Percentiles rank a stretch among this genome's conserved stretches.
These are phyloP conservation scores for Cylas formicarius DNA, from an alignment of 1,140 invertebrate genomes.

Conservation along the genomic window DNA sequence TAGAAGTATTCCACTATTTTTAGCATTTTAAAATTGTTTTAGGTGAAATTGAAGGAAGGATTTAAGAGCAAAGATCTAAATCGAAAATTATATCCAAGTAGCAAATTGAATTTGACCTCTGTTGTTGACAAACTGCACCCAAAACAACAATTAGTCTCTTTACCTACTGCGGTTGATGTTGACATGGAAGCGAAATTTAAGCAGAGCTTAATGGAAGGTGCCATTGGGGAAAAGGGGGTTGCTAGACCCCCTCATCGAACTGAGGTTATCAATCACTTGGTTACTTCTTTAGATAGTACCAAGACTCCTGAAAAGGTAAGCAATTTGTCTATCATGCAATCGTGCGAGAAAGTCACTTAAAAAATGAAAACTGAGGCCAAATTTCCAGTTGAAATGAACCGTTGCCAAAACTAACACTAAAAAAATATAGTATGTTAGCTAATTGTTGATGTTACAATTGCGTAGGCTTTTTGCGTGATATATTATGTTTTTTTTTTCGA, in stretches of 20 bases:
- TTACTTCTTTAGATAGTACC: slow-evolving; percentile 9
- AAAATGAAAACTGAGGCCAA: no score
- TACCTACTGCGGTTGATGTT: slow-evolving; percentile 37
- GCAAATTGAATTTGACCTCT: slow-evolving; percentile 5
- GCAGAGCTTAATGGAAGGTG: slow-evolving; percentile 50
- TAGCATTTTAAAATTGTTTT: no score
- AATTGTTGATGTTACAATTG: no score
- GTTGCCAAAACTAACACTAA: no score
- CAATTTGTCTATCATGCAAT: not conserved
- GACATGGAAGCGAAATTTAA: slow-evolving; percentile 57
- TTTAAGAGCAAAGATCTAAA: slow-evolving; percentile 43
- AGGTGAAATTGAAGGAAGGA: slow-evolving; percentile 34
- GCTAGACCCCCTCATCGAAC: slow-evolving; percentile 33
- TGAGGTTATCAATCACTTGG: slow-evolving; percentile 24
- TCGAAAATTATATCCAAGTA: slow-evolving; percentile 40
- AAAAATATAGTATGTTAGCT: no score
- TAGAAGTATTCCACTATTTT: not conserved
- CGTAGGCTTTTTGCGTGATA: no score
- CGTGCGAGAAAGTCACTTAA: no score
- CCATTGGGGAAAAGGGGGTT: slow-evolving; percentile 32
- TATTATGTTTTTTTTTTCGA: no score
- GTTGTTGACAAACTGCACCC: slow-evolving; percentile 17
- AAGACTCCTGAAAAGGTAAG: slow-evolving; percentile 19
- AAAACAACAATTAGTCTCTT: slow-evolving; percentile 27
- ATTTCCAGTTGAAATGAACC: no score